Evolutionary conservation across 2,797 vertebrate genomes (phyloP).

Genomic region (Sebastes vulpes): DNA sequence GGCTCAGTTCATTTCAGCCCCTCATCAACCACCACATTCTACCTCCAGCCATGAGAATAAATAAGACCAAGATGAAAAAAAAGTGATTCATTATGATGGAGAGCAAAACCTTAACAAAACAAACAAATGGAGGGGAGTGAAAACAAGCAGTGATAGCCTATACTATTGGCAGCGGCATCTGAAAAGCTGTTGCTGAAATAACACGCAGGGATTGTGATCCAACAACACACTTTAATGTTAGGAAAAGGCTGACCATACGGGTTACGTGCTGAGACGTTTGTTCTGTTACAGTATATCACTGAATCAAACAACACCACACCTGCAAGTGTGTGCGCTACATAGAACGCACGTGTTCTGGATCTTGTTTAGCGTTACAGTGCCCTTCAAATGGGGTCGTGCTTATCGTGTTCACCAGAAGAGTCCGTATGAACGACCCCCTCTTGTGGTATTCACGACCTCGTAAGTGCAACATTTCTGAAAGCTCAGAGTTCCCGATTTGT

Average conservation of each 20-base stretch:
- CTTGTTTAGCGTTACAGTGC: background rate
- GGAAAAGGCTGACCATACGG: conserved; percentile 1
- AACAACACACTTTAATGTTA: conserved; percentile 4
- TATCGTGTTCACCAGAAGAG: no score
- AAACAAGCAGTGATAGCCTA: conserved; percentile 73
- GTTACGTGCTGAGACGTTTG: conserved; percentile 1
- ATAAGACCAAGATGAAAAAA: conserved; percentile 84
- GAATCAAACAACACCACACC: background rate
- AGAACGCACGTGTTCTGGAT: background rate
- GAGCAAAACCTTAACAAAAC: conserved; percentile 84
- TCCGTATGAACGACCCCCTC: no score
- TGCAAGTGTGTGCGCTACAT: background rate
- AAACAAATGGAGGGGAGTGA: conserved; percentile 78
- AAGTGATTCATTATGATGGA: conserved; percentile 86
- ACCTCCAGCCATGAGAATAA: conserved; percentile 84
- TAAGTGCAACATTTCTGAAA: no score
- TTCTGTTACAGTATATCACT: background rate
- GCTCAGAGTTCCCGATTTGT: no score
- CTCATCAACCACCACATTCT: conserved; percentile 86
- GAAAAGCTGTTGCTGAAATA: conserved; percentile 51
- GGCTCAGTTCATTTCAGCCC: conserved; percentile 88
- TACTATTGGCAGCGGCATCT: conserved; percentile 57
- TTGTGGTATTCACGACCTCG: no score
- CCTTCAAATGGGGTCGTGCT: no score
- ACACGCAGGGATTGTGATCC: conserved; percentile 19